phyloP scores from a whole-genome alignment of 2,888 invertebrate genomes.

The Fragum fragum region DNA sequence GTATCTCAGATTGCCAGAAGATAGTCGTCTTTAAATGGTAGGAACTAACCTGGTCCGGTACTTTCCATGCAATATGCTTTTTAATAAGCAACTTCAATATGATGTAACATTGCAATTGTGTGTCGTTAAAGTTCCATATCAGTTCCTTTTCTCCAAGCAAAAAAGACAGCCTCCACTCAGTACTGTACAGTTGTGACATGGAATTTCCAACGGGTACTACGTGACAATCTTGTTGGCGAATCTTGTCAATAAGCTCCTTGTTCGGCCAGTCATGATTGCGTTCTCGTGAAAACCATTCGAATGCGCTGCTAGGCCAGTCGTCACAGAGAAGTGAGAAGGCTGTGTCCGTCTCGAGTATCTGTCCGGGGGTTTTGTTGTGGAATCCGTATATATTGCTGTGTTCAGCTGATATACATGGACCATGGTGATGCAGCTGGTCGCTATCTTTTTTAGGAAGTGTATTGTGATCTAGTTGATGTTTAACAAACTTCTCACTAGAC shows the following conservation, averaged over 20 bases:
- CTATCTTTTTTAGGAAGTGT: no score
- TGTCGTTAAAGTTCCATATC: slow-evolving; percentile 44
- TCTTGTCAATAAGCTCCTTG: neutral
- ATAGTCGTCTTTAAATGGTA: slow-evolving; percentile 39
- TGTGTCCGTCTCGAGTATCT: slow-evolving; percentile 16
- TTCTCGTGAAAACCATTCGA: slow-evolving; percentile 33
- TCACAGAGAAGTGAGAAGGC: slow-evolving; percentile 27
- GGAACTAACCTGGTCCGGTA: slow-evolving; percentile 32
- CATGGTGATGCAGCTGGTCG: neutral
- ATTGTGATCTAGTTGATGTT: no score
- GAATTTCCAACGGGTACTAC: slow-evolving; percentile 38
- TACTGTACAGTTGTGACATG: neutral
- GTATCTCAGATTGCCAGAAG: slow-evolving; percentile 39
- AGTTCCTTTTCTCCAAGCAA: slow-evolving; percentile 39
- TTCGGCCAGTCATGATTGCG: slow-evolving; percentile 37
- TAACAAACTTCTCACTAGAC: no score
- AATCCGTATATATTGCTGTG: no score
- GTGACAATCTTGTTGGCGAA: slow-evolving; percentile 28
- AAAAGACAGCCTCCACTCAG: slow-evolving; percentile 40
- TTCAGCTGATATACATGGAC: no score
- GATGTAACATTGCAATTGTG: slow-evolving; percentile 39
- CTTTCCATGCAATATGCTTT: slow-evolving; percentile 12
- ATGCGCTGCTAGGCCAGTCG: slow-evolving; percentile 32
- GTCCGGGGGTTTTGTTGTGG: no score
- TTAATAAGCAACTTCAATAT: slow-evolving; percentile 25